Conservation (phyloP, 2,113 vertebrate genomes). For the Catharus minimus region DNA sequence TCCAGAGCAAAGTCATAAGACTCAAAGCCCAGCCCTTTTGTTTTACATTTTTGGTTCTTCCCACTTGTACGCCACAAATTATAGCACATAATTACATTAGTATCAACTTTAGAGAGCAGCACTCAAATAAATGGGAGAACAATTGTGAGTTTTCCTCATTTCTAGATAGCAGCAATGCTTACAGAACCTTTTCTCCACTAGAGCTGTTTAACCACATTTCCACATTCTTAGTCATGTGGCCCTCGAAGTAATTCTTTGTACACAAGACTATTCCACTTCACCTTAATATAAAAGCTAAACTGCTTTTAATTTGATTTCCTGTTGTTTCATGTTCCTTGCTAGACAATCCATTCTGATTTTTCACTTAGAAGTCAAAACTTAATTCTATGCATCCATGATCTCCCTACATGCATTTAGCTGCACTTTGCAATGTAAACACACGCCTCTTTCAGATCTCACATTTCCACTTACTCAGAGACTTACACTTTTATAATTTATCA, state of each 20-base stretch:
- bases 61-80: neutral
- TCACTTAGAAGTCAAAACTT: neutral
- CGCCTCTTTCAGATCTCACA: fast-evolving
- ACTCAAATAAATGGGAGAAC: neutral
- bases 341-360: neutral
- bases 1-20: neutral
- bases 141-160: neutral
- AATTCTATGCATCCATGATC: neutral
- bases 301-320: neutral
- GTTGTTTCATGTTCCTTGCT: neutral
- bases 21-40: neutral
- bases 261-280: neutral
- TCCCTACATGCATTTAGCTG: fast-evolving
- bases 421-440: neutral
- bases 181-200: neutral
- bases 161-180: neutral
- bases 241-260: neutral
- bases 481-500: neutral
- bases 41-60: neutral
- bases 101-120: neutral
- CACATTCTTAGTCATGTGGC: neutral
- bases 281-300: neutral
- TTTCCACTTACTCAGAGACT: neutral
- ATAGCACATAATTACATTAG: neutral
- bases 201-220: neutral